Conservation (phyloP, 2,113 vertebrate genomes). For the Tringa solitaria region DNA sequence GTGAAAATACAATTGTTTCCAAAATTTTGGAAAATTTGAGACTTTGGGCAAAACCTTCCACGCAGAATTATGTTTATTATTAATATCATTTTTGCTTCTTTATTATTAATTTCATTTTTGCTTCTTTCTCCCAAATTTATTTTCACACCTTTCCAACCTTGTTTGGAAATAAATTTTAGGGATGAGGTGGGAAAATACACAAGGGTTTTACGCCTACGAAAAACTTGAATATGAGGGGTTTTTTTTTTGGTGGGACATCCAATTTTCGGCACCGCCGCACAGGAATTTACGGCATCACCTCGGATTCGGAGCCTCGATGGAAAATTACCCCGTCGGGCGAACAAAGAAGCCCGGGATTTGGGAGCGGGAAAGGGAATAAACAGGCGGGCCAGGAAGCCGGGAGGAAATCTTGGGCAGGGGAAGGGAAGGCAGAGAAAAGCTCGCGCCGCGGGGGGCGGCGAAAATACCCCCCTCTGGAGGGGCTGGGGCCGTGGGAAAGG, state of each 20-base stretch:
- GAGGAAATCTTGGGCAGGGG: constrained; percentile 60
- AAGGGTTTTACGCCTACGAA: accelerated
- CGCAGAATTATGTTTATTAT: accelerated
- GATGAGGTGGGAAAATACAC: accelerated
- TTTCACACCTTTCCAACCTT: background rate
- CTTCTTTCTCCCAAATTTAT: background rate
- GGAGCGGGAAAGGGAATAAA: constrained; percentile 49
- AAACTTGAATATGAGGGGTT: accelerated
- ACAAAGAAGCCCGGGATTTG: constrained; percentile 55
- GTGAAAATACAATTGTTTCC: accelerated
- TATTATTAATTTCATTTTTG: accelerated
- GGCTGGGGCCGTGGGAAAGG: constrained; percentile 9
- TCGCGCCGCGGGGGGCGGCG: background rate
- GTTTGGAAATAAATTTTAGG: accelerated
- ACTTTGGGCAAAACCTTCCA: accelerated
- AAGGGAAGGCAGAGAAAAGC: constrained; percentile 58
- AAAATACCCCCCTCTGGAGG: background rate
- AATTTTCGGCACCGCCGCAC: accelerated
- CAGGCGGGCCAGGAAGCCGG: constrained; percentile 50
- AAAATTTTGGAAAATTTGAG: accelerated
- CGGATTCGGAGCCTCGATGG: background rate
- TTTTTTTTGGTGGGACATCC: accelerated
- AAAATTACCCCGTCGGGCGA: constrained; percentile 21
- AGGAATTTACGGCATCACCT: accelerated
- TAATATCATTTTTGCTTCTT: accelerated